These are phyloP conservation scores for Podarcis siculus DNA, from an alignment of 2,797 vertebrate genomes.

Conservation along the genomic window DNA sequence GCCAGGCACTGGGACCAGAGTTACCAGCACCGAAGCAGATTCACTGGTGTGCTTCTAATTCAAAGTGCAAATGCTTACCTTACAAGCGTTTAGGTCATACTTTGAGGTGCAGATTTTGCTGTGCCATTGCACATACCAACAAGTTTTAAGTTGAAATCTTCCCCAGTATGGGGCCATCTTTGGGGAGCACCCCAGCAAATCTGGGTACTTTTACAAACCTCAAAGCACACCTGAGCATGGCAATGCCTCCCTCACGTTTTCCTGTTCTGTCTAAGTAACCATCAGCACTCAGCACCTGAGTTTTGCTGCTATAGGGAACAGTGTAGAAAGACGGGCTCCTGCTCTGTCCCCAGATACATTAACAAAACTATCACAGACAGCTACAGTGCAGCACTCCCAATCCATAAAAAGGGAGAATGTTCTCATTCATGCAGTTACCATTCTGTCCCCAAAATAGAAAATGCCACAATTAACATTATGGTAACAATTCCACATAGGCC, in stretches of 20 bases:
- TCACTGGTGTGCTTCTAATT: too few species aligned
- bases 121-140: too few species aligned
- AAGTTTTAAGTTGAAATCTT: too few species aligned
- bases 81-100: too few species aligned
- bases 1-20: too few species aligned
- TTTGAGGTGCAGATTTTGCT: too few species aligned
- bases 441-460: not conserved
- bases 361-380: not conserved
- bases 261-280: not conserved
- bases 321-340: not conserved
- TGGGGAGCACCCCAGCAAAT: not conserved
- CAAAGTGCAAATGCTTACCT: too few species aligned
- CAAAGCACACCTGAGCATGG: not conserved
- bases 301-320: not conserved
- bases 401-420: not conserved
- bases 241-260: not conserved
- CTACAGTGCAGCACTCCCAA: not conserved
- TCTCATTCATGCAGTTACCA: too few species aligned
- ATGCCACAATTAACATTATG: not conserved
- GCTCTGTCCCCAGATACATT: not conserved
- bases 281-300: not conserved
- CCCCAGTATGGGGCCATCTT: too few species aligned
- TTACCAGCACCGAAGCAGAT: too few species aligned
- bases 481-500: not conserved
- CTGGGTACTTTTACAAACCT: not conserved